Evolutionary conservation across 2,797 vertebrate genomes (phyloP), one percentile per base, ranked within the genome.

Genomic region (Streptopelia turtur): DNA sequence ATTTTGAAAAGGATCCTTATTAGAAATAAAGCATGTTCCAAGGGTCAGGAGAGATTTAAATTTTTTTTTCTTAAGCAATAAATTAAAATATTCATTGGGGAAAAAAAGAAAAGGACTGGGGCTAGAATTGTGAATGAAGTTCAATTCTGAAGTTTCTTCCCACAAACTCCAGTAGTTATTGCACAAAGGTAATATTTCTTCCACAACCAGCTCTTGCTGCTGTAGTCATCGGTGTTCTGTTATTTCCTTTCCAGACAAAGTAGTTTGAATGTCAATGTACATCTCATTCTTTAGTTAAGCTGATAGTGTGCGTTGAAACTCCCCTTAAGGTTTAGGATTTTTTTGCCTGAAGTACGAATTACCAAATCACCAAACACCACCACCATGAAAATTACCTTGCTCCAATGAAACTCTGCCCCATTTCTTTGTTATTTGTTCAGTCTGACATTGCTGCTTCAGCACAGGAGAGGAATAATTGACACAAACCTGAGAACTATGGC

Each of bases 21-120:
- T 78, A 92, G 82, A 88, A 82, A 82, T 75, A 88, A 94, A 74
- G 11, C 13, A 74, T 96, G 85, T 96, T 94, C 82, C 59, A 90
- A 95, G 76, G 50, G 68, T 96, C 80, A 90, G 33, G 28, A 81
- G 41, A 55, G 21, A 82, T 66, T 76, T 61, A 23, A 21, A 2
- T 6, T 3, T 37, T 10, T 10, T 84, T 82, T 88, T 49, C 83
- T 90, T 86, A 74, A 92, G 89, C 27, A 94, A 91, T 66, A 91
- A 87, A 85, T 95, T 90, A 77, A 93, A 87, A 66, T 83, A 41
- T 18, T 85, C 18, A 45, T 45, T 45, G 43, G 21, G 94, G 14
- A 13, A 20, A 3, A 31, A 53, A 75, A 81, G 22, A 13, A 22
- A 39, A 4, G 9, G 16, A 5, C 13, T 52, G 13, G 10, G 4